Conservation (phyloP, 2,113 vertebrate species). For the Dascyllus trimaculatus region DNA sequence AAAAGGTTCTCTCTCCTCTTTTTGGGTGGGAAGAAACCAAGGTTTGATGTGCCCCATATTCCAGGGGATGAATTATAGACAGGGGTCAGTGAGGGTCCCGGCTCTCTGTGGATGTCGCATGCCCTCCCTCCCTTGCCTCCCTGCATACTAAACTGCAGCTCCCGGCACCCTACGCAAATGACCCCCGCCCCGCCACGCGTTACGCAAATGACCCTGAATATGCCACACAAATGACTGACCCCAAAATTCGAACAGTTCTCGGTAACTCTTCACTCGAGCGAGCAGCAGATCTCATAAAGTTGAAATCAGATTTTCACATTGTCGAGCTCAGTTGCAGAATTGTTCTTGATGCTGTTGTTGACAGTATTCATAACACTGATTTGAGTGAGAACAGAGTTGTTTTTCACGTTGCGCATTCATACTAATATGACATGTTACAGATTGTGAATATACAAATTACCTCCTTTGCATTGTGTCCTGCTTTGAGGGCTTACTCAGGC, state of each 20-base stretch:
- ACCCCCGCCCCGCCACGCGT: slow-evolving; percentile 52
- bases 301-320: slow-evolving; percentile 10
- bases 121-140: slow-evolving; percentile 66
- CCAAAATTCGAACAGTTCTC: slow-evolving; percentile 50
- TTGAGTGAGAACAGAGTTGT: not conserved
- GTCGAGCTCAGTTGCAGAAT: not conserved
- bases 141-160: slow-evolving; percentile 82
- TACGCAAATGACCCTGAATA: slow-evolving; percentile 82
- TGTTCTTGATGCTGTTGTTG: slow-evolving; percentile 21
- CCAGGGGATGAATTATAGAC: slow-evolving; percentile 87
- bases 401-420: not conserved
- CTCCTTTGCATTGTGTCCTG: not conserved
- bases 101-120: slow-evolving; percentile 82
- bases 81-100: slow-evolving; percentile 84
- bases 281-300: slow-evolving; percentile 16
- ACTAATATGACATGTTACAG: not conserved
- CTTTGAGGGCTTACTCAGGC: not conserved
- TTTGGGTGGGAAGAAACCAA: slow-evolving; percentile 74
- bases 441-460: not conserved
- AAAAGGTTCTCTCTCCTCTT: slow-evolving; percentile 76
- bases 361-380: not conserved
- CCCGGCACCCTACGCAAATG: slow-evolving; percentile 75
- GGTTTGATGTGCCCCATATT: slow-evolving; percentile 77
- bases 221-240: slow-evolving; percentile 70
- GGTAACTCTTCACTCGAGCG: slow-evolving; percentile 17